These are phyloP conservation scores for Carassius carassius DNA, from an alignment of 2,113 vertebrate species.

Conservation along the genomic window DNA sequence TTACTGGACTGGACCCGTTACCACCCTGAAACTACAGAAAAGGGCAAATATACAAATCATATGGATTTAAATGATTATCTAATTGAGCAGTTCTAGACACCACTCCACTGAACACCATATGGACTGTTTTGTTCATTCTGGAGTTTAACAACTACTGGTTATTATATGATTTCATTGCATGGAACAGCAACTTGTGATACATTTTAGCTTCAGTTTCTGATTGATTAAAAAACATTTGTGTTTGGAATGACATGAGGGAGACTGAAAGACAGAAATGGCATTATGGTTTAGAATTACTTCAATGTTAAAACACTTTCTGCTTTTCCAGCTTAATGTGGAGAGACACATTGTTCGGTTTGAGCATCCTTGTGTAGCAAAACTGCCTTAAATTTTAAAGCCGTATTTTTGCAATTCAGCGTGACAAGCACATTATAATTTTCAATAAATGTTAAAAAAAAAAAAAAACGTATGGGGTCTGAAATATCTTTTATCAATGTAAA, in stretches of 20 bases:
- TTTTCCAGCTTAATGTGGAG: too few relatives aligned
- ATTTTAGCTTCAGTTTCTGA: background rate
- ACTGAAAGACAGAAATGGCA: background rate
- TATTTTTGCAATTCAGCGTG: too few relatives aligned
- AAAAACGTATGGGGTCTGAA: background rate
- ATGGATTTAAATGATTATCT: background rate
- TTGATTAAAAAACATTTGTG: background rate
- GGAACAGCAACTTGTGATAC: background rate
- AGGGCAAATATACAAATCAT: background rate
- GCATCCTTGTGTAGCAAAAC: background rate
- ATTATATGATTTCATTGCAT: background rate
- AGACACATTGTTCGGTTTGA: too few relatives aligned
- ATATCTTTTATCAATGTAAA: background rate
- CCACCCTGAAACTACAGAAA: constrained; percentile 89
- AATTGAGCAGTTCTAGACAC: background rate
- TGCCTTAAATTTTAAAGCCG: background rate
- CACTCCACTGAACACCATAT: background rate
- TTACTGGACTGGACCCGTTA: constrained; percentile 95
- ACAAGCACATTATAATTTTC: background rate
- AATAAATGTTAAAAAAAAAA: background rate
- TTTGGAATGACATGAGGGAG: background rate
- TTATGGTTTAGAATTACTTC: too few relatives aligned
- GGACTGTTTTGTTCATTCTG: background rate
- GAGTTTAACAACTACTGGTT: background rate
- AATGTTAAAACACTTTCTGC: too few relatives aligned